A percentile compares a stretch with the other conserved stretches of the same genome.
phyloP scores from a whole-genome alignment of 1,140 invertebrate species.

The Elymnias hypermnestra region DNA sequence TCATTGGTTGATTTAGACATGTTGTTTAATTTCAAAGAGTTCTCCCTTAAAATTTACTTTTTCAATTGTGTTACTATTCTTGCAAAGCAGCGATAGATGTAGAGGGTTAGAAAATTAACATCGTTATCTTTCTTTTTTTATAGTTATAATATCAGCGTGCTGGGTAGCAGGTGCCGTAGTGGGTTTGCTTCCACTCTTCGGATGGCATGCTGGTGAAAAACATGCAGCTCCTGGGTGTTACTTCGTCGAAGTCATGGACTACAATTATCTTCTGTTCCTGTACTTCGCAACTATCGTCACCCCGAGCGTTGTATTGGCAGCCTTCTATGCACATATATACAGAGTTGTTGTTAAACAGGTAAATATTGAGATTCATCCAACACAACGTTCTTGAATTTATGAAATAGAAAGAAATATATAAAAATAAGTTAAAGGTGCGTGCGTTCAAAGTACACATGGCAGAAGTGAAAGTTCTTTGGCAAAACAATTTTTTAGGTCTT shows the following conservation, averaged over 20 bases:
- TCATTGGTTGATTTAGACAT: too few relatives aligned
- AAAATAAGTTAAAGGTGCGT: too few relatives aligned
- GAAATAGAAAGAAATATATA: too few relatives aligned
- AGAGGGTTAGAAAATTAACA: too few relatives aligned
- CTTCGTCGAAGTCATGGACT: conserved; percentile 92
- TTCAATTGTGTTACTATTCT: too few relatives aligned
- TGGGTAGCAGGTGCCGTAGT: conserved; percentile 89
- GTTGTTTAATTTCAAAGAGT: too few relatives aligned
- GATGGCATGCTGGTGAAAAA: conserved; percentile 83
- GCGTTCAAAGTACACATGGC: too few relatives aligned
- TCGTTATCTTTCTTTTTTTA: conserved; percentile 42
- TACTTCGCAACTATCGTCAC: conserved; percentile 93
- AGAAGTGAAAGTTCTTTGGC: too few relatives aligned
- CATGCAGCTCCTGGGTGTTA: conserved; percentile 79
- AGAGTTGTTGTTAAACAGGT: conserved; percentile 92
- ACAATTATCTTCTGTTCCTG: conserved; percentile 90
- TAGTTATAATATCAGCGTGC: conserved; percentile 90
- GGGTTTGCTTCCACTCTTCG: conserved; percentile 89
- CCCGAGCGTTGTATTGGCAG: conserved; percentile 87
- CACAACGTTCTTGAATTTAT: too few relatives aligned
- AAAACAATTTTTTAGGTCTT: too few relatives aligned
- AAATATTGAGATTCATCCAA: neutral
- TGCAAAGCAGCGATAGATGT: too few relatives aligned
- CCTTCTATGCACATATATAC: conserved; percentile 93
- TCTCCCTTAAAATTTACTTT: too few relatives aligned